Evolutionary conservation across 2,888 invertebrate genomes (phyloP), one percentile per base, ranked within the genome.

Genomic region (Drosophila sordidula): DNA sequence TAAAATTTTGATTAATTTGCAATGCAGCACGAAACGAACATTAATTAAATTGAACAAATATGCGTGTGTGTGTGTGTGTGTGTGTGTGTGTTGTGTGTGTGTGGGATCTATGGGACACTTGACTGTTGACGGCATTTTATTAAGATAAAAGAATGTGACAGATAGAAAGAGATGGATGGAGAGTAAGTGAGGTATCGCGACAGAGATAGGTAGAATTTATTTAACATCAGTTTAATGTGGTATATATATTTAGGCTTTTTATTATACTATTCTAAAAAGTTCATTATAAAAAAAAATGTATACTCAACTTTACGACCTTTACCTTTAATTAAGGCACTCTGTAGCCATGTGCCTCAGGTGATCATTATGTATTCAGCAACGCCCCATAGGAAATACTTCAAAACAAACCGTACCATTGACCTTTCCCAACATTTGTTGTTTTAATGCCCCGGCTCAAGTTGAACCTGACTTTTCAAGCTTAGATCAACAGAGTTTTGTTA

Each of bases 1-100:
- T 86, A 80, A 75, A 56, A 25, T 50, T 79, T 80, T 86, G 75
- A 86, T 75, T 84, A 86, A 84, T 84, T 80, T 70, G 62, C 73
- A 56, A 68, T 70, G 70, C 61, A 47, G 75, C 81, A 68, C 65
- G 82, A 62, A 87, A 49, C 56, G 87, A 73, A 75, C 75, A 81
- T 87, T 82, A 85, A 68, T 75, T 81, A 68, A 56, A 69, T 8
- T 51, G 51, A 58, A 69, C 54, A 65, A 56, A 68, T 55, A 61
- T 50, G 39, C 56, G 45, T 57, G 25, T 51, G 26, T 29, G 26
- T 59, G 41, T 2, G 18, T 18, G 18, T 2, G 18, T 18, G 18
- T 18, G 18, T 18, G 18, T 18, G 18, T 18, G 18, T 34, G 55
- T 52, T 55, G n/a, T n/a, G n/a, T n/a, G n/a, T n/a, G n/a, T n/a